Base-by-base conservation (phyloP, 2,797 vertebrate genomes). In the Acipenser oxyrinchus region DNA sequence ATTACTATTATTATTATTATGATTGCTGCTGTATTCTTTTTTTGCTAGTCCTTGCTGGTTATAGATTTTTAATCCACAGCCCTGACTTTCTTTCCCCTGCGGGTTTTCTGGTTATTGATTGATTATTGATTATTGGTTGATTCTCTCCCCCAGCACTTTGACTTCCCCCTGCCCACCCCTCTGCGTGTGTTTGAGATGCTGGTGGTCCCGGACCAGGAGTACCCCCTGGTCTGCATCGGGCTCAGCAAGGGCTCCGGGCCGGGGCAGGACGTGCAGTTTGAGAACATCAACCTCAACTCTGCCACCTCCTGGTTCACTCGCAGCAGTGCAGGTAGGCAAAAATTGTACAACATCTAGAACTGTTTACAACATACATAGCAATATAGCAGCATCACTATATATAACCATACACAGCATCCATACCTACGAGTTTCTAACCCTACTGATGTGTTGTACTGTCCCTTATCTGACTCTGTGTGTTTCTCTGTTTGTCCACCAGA, bases 211-310 rank as follows among this genome's bases (percentile, higher is more conserved):
- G 86, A 89, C 23, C 86, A 92, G 70, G 92, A 93, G 76, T 93
- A 94, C 70, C 94, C 94, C 0, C 71, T 89, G 52, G 91, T 96
- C 68, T 95, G 92, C 61, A 92, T 95, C 58, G 87, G 92, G 0
- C 86, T 88, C 60, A 87, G 82, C 60, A 81, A 77, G 11, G 82
- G 84, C 0, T 62, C 75, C 10, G 73, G 51, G 6, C 75, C 78
- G 0, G 69, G 70, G 3, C 75, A 77, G 50, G 89, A 89, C 0
- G 78, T 95, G 69, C 72, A 65, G 4, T 79, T 97, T 55, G 88
- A 92, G 57, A 91, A 89, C 71, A 91, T 97, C 79, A 93, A 95
- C 80, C 92, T 96, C 49, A 94, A 94, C 74, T 93, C 93, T 59
- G 89, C 93, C 76, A 92, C 92, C 0, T 94, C 93, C 78, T 96